Base-by-base conservation (phyloP, 2,113 vertebrate species). In the Perca fluviatilis region DNA sequence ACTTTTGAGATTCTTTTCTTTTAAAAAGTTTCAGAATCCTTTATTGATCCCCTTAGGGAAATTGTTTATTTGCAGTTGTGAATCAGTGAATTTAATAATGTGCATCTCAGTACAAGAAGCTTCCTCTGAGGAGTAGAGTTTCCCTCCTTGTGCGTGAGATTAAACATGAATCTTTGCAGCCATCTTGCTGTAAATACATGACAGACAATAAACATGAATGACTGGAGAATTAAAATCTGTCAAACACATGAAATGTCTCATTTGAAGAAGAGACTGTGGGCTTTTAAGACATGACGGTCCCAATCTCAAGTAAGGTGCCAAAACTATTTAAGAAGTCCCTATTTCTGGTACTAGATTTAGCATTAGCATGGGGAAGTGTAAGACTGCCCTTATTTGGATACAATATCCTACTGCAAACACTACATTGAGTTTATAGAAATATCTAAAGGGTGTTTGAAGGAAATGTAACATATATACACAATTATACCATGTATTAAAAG, bases 321-420 rank as follows among this genome's bases (percentile, higher is more conserved):
- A 47, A 27, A 60, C 40, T 47, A 27, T 47, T 73, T 36, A 1
- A 54, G 15, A 75, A 75, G 16, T 15, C 25, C 10, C 16, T 66
- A 50, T 56, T 69, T 69, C 58, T 25, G n/a, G 51, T 23, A 46
- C 56, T 43, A 25, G 33, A 69, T 69, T 75, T 27, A 53, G 30
- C 21, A 40, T 63, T 36, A 43, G 40, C 40, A 40, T 2, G 6
- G 33, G n/a, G 10, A 43, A 43, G 30, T 54, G 15, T 54, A 10
- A 27, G 30, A 40, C 9, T 40, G 1, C 36, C 36, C 36, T 40
- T 40, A 10, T 10, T 40, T 40, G 36, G 40, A 40, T 40, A 40
- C 40, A 40, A 19, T 23, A 43, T 25, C 14, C 9, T 58, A 5
- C n/a, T 49, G 70, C 15, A 60, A 58, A 47, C 53, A 25, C 36